Evolutionary conservation across 2,797 vertebrate genomes (phyloP), one percentile per base, ranked within the genome.

Genomic region (Columba guinea): DNA sequence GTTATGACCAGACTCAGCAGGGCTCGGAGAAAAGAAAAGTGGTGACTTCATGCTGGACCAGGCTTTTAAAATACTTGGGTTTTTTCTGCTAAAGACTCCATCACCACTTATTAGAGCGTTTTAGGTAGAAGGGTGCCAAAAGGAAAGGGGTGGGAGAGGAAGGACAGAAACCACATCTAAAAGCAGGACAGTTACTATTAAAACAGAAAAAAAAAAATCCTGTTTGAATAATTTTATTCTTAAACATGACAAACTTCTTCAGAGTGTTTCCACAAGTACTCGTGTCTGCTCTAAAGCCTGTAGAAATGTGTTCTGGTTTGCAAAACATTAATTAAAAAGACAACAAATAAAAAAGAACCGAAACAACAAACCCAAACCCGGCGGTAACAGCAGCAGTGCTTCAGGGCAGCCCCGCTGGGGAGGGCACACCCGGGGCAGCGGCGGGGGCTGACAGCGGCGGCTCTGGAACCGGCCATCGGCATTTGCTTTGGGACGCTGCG

Each of bases 181-280:
- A 76, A 94, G 41, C 56, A 44, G 77, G 85, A 39, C 67, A 89
- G 80, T 56, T 84, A 76, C 85, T 87, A 87, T 63, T 73, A 65
- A 93, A 91, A 81, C 58, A 86, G 74, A 67, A 53, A 75, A 80
- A 68, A 76, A 80, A 64, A 65, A 52, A 3, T 2, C 81, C 91
- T 96, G 83, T 91, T 96, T 91, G 93, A 93, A 94, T 94, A 74
- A 94, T 95, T 96, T 96, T 95, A 95, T 96, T 95, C 90, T 94
- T 95, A 95, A 96, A 96, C 93, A 93, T 84, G 93, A 93, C 93
- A 95, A 90, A 86, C 65, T 80, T 91, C 74, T 78, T 94, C 90
- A 80, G 77, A 89, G 94, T 85, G 93, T 93, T 91, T 78, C 46
- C 93, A 90, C 87, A 94, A 92, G 68, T 44, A 94, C 63, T 91